Evolutionary conservation across 1,140 invertebrate species (phyloP), one percentile per base, ranked within the genome.

Genomic region (Ridgeia piscesae): DNA sequence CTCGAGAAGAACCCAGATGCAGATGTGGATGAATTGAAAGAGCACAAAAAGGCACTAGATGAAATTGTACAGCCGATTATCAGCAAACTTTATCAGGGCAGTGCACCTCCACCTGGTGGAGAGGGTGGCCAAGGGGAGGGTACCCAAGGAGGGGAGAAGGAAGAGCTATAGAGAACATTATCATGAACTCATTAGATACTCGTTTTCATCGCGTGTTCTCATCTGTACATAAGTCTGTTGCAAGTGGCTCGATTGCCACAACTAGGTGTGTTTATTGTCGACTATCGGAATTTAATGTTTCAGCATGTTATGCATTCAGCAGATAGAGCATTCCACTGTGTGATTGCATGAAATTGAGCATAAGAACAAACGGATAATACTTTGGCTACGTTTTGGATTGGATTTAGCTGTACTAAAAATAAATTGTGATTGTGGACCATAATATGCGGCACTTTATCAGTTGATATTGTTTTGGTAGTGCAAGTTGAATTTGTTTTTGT

Each of bases 1-100:
- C 96, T 99, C 88, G 99, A 99, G 96, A 97, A 98, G 93, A 99
- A 99, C 96, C 97, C 98, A 94, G 99, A 99, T 93, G 98, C 98
- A 8, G 98, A 99, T 90, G 97, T 98, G 0, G 98, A 99, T 94
- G 98, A 99, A 91, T 98, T 98, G 96, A 99, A 99, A 95, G 98
- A 98, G 95, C 98, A 99, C 95, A 99, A 99, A 97, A 99, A 99
- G 95, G 98, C 99, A 95, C 96, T 99, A 17, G 98, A 99, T 96
- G 98, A 98, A 94, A 97, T 99, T 92, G 98, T 99, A 9, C 98
- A 99, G 95, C 99, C 99, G 17, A 99, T 99, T 95, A 99, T 99
- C 95, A 97, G 98, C 33, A 99, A 99, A 96, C 96, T 99, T 91
- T 99, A 99, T 96, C 98, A 99, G 95, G 98, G 97, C 34, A 94